Base-by-base conservation (phyloP, 1,140 invertebrate genomes). In the Cherax destructor region DNA sequence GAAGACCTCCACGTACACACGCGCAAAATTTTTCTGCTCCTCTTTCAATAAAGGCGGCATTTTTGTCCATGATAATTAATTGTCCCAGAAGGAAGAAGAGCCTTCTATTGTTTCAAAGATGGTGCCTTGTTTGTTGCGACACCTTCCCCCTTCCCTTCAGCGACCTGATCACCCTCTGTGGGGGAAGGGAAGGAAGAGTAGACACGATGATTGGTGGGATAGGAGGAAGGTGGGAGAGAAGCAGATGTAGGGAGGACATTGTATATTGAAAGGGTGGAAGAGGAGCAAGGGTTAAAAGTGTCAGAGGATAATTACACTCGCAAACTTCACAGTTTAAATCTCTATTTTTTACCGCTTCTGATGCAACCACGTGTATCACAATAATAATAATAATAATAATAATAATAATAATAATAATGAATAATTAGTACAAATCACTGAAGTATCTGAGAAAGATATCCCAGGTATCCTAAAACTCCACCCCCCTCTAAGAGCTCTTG, bases 41-140 rank as follows among this genome's bases (percentile, higher is more conserved):
- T 3, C 52, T 21, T 52, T 52, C 49, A 24, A 21, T 41, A 7
- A 52, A 59, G 78, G n/a, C n/a, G 41, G 47, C 9, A 69, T 81
- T 88, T 88, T 88, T 72, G 59, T 69, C 50, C 77, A 79, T 65
- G 77, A 88, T 88, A 88, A 88, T 88, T 88, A 88, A 88, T 81
- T 61, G 59, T 47, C 21, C 30, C 41, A 61, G 49, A 81, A 88
- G 76, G 86, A 88, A 88, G 78, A 80, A 18, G 47, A 4, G 61
- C 7, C 47, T 24, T 69, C 86, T 88, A 88, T 88, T 88, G 86
- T 88, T 88, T 81, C 86, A 88, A 80, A 88, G 86, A 52, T 59
- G 21, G 21, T 52, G 9, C 72, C 84, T 56, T 72, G 69, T 72
- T 72, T 88, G 77, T 30, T 61, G 77, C 65, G 65, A 18, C 65